Percentiles rank a stretch among this genome's conserved stretches.
Conservation (phyloP, 2,888 invertebrate species). For the Cephus spinipes region DNA sequence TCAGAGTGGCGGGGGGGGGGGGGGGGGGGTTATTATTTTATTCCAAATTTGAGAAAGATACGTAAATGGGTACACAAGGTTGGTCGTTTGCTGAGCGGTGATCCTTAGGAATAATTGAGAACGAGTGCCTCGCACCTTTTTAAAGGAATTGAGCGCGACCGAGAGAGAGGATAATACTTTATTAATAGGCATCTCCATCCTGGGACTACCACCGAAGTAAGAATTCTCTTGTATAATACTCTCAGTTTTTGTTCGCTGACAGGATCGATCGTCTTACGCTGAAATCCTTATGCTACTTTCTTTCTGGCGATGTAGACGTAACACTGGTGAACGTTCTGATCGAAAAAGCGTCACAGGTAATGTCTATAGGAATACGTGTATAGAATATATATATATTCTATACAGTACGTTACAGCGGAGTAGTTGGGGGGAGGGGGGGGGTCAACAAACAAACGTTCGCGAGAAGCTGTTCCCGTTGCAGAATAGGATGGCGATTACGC, state of each 20-base stretch:
- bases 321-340: background rate
- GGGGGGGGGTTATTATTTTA: background rate
- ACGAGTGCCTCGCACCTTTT: background rate
- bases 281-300: background rate
- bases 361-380: background rate
- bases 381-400: background rate
- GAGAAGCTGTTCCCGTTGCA: conserved; percentile 45
- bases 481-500: conserved; percentile 61
- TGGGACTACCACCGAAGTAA: background rate
- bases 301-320: background rate
- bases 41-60: background rate
- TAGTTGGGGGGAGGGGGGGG: background rate
- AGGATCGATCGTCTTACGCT: background rate
- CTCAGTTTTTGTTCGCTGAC: background rate
- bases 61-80: background rate
- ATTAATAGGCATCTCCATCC: background rate
- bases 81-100: background rate
- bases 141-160: background rate
- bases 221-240: background rate
- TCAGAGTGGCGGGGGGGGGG: rapidly evolving
- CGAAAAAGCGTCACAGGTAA: background rate
- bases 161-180: background rate
- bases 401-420: background rate
- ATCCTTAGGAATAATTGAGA: background rate
- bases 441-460: conserved; percentile 44